Conservation (phyloP, 2,888 invertebrate genomes). For the Patella caerulea region DNA sequence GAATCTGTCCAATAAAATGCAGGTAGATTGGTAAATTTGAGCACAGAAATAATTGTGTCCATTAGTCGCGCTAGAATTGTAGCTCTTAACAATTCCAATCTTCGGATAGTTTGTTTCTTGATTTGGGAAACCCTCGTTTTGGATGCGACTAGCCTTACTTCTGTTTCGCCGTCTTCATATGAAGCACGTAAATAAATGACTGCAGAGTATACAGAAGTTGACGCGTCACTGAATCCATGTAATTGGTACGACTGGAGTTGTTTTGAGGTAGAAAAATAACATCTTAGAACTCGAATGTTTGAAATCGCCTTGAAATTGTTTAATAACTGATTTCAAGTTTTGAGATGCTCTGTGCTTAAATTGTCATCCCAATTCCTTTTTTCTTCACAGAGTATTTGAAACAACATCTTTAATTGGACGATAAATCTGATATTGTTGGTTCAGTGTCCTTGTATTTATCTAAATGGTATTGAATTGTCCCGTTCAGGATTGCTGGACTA, state of each 20-base stretch:
- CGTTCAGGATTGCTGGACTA: background rate
- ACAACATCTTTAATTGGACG: background rate
- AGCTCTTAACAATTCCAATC: background rate
- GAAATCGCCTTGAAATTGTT: background rate
- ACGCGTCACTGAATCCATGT: background rate
- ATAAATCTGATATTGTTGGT: background rate
- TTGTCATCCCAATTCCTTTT: background rate
- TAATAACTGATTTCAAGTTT: background rate
- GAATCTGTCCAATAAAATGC: background rate
- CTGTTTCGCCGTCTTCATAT: background rate
- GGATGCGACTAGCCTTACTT: background rate
- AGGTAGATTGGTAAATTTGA: background rate
- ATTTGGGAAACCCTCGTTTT: background rate
- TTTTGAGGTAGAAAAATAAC: background rate
- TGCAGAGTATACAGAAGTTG: background rate
- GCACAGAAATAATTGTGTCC: background rate
- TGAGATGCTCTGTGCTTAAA: background rate
- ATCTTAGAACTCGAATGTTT: conserved; percentile 1
- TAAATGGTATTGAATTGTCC: background rate
- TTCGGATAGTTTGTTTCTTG: background rate
- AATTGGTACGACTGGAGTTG: background rate
- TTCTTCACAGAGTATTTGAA: background rate
- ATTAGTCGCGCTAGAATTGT: background rate
- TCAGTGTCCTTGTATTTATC: background rate
- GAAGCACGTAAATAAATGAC: background rate